Evolutionary conservation across 2,888 invertebrate species (phyloP).

Genomic region (Drosophila greeni): DNA sequence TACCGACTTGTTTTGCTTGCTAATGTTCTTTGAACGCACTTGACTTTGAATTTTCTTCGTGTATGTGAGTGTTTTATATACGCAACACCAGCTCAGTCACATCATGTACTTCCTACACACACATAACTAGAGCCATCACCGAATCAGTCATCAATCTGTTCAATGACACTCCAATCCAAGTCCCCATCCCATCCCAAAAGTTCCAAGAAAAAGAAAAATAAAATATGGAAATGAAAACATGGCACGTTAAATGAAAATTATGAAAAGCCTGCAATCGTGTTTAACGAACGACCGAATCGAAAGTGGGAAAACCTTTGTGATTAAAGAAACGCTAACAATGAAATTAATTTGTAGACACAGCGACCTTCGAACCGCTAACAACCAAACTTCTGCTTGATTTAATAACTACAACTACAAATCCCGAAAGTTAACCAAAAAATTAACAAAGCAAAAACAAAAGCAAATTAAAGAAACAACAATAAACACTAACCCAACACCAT

Average conservation of each 20-base stretch:
- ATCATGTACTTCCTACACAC: constrained; percentile 13
- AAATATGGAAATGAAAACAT: constrained; percentile 53
- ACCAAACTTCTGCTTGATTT: constrained; percentile 37
- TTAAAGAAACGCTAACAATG: constrained; percentile 22
- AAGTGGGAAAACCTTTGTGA: constrained; percentile 29
- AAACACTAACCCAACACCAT: constrained; percentile 37
- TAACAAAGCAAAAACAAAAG: constrained; percentile 32
- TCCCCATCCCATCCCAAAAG: constrained; percentile 27
- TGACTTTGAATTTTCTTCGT: constrained; percentile 21
- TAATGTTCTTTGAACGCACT: constrained; percentile 40
- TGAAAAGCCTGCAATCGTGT: constrained; percentile 31
- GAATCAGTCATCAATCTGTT: constrained; percentile 25
- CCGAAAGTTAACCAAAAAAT: constrained; percentile 43
- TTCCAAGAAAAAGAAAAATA: constrained; percentile 9
- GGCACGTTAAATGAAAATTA: constrained; percentile 54
- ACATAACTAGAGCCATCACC: constrained; percentile 33
- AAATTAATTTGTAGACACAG: constrained; percentile 24
- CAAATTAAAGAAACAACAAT: constrained; percentile 40
- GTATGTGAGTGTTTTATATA: constrained; percentile 28
- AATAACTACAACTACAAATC: constrained; percentile 35
- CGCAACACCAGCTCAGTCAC: constrained; percentile 34
- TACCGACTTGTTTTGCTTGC: constrained; percentile 55
- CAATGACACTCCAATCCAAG: constrained; percentile 19
- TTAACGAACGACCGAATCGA: constrained; percentile 12
- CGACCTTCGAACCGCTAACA: constrained; percentile 22